Percentiles rank a stretch among this genome's conserved stretches.
phyloP scores from a whole-genome alignment of 2,888 invertebrate species.

The Polyommatus iphigenia region DNA sequence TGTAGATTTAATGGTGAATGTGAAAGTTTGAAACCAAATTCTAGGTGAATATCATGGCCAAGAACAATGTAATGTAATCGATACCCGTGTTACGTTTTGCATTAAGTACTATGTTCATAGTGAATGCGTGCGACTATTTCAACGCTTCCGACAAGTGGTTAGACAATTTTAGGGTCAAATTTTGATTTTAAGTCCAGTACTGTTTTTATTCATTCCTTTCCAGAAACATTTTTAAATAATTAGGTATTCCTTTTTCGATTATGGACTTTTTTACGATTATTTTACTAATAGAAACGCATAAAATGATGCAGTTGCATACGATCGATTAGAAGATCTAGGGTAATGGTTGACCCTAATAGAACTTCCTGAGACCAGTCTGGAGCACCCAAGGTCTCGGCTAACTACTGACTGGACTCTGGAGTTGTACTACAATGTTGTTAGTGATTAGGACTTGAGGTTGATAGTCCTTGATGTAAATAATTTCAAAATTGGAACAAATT shows the following conservation, averaged over 20 bases:
- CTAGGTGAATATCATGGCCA: neutral
- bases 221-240: too few species aligned
- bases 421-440: conserved; percentile 5
- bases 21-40: neutral
- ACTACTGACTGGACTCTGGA: conserved; percentile 28
- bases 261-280: too few species aligned
- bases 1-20: neutral
- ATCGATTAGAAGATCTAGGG: conserved; percentile 38
- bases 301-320: conserved; percentile 36
- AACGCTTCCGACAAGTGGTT: neutral
- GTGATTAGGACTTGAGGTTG: neutral
- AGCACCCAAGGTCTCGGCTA: conserved; percentile 41
- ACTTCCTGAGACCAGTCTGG: conserved; percentile 46
- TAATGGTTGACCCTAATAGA: conserved; percentile 50
- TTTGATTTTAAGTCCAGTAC: neutral
- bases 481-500: neutral
- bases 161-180: neutral
- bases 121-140: neutral
- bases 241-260: neutral
- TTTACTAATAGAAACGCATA: conserved; percentile 34
- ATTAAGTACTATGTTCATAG: too few species aligned
- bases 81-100: neutral
- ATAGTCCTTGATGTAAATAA: neutral
- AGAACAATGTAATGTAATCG: neutral
- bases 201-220: neutral